phyloP scores from a whole-genome alignment of 2,113 vertebrate genomes.

The Perognathus longimembris region DNA sequence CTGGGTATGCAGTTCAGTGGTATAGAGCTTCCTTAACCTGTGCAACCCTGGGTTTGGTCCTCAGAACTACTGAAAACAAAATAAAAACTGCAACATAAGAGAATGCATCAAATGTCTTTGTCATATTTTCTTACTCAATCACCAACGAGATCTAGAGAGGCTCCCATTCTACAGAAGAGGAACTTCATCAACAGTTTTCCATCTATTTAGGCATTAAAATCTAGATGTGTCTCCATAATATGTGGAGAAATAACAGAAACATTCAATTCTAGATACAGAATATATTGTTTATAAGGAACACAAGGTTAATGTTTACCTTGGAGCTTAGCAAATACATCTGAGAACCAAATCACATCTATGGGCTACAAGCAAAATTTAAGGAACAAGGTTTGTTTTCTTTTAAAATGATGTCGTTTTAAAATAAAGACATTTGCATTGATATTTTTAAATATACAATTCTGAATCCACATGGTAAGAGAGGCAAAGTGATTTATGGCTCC shows the following conservation, averaged over 20 bases:
- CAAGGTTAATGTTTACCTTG: conserved; percentile 26
- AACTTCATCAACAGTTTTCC: background rate
- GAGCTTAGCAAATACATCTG: conserved; percentile 13
- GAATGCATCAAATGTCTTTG: background rate
- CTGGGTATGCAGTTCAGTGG: background rate
- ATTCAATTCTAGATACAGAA: conserved; percentile 16
- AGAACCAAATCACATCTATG: conserved; percentile 37
- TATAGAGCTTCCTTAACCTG: background rate
- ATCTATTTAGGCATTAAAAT: background rate
- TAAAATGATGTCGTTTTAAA: conserved; percentile 57
- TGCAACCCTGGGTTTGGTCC: background rate
- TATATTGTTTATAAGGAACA: conserved; percentile 33
- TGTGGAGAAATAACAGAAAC: conserved; percentile 25
- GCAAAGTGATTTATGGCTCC: background rate
- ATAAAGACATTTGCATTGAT: conserved; percentile 37
- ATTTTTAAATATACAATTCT: conserved; percentile 16
- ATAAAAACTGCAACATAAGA: background rate
- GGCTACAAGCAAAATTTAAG: conserved; percentile 44
- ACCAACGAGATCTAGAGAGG: background rate
- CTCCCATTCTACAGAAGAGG: background rate
- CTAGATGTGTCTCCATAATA: background rate
- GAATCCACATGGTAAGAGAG: conserved; percentile 31
- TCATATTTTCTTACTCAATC: conserved; percentile 43
- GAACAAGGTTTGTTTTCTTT: background rate
- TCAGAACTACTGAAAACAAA: background rate